A percentile compares a stretch with the other conserved stretches of the same genome.
phyloP scores from a whole-genome alignment of 2,888 invertebrate genomes.

The Epinotia nisella region DNA sequence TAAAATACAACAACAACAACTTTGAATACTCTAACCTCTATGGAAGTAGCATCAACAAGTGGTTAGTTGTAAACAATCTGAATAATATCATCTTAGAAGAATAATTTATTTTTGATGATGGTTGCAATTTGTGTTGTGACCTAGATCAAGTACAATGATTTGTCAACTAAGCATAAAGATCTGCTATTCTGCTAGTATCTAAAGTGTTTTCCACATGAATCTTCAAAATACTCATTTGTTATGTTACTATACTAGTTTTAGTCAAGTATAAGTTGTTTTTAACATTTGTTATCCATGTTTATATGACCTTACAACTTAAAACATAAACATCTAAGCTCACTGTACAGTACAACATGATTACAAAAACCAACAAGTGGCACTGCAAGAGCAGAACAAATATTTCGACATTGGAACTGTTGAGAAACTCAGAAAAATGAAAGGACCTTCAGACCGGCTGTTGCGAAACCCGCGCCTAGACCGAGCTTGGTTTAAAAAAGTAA shows the following conservation, averaged over 20 bases:
- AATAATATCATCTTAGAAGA: conserved; percentile 1
- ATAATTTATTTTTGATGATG: background rate
- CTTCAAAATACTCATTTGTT: background rate
- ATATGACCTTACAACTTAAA: conserved; percentile 29
- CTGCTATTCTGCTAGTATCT: background rate
- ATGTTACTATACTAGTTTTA: conserved; percentile 7
- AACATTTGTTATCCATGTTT: conserved; percentile 17
- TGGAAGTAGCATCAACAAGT: background rate
- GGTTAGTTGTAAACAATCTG: conserved; percentile 1
- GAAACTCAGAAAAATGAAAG: conserved; percentile 54
- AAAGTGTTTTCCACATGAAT: background rate
- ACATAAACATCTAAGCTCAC: conserved; percentile 21
- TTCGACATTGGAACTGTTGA: conserved; percentile 41
- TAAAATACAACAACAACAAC: background rate
- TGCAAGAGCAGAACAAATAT: conserved; percentile 34
- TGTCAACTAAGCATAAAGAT: conserved; percentile 9
- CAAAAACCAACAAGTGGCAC: conserved; percentile 27
- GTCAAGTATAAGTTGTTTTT: background rate
- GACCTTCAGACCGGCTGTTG: conserved; percentile 50
- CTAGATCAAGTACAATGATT: background rate
- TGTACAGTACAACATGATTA: conserved; percentile 19
- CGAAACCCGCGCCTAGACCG: conserved; percentile 24
- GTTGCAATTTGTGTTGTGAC: conserved; percentile 3
- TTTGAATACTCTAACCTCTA: background rate
- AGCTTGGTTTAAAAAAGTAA: background rate